A percentile compares a stretch with the other conserved stretches of the same genome.
These are phyloP conservation scores for Salticus scenicus DNA, from an alignment of 2,888 invertebrate species.

Conservation along the genomic window DNA sequence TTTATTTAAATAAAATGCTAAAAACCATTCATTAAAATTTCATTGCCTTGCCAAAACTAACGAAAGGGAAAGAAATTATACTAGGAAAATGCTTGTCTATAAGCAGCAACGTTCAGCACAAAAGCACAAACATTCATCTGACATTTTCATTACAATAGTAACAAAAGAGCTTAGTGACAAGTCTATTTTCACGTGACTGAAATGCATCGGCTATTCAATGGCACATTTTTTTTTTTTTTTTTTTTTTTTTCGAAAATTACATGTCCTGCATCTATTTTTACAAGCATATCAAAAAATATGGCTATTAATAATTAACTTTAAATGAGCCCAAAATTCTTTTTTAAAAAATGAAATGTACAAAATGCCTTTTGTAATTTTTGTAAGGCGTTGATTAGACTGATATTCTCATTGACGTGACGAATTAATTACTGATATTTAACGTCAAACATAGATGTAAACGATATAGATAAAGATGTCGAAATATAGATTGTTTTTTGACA, in stretches of 20 bases:
- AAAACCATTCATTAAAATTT: slow-evolving; percentile 44
- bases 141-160: slow-evolving; percentile 50
- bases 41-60: slow-evolving; percentile 22
- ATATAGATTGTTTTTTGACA: neutral
- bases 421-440: slow-evolving; percentile 55
- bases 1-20: slow-evolving; percentile 28
- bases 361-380: neutral
- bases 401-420: slow-evolving; percentile 36
- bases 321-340: slow-evolving; percentile 16
- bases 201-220: slow-evolving; percentile 21
- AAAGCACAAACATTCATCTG: slow-evolving; percentile 48
- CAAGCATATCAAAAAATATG: slow-evolving; percentile 15
- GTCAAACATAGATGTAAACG: slow-evolving; percentile 33
- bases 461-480: neutral
- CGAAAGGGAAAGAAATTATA: slow-evolving; percentile 22
- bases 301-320: slow-evolving; percentile 62
- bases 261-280: slow-evolving; percentile 18
- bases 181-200: slow-evolving; percentile 37
- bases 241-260: slow-evolving; percentile 58
- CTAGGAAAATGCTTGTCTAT: neutral
- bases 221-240: too few species aligned
- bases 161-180: slow-evolving; percentile 41
- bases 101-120: slow-evolving; percentile 22
- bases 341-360: neutral
- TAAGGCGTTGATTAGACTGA: neutral